phyloP scores from a whole-genome alignment of 2,888 invertebrate species.

The Nemotelus nigrinus region DNA sequence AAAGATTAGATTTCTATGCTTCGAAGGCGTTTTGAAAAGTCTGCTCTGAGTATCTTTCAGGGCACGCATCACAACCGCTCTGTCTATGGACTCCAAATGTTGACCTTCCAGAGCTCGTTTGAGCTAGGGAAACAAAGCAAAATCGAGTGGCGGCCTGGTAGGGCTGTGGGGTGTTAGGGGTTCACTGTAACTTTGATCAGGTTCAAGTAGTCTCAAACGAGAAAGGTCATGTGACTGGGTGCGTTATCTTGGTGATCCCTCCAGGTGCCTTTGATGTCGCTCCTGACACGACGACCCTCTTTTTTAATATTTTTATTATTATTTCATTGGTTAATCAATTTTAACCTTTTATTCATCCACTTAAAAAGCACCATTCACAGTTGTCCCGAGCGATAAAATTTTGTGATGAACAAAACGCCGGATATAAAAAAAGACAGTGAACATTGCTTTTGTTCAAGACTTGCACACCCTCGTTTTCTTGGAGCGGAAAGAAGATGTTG shows the following conservation, averaged over 20 bases:
- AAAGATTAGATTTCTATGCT: background rate
- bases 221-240: background rate
- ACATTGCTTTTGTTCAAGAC: background rate
- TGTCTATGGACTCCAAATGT: background rate
- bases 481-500: background rate
- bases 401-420: background rate
- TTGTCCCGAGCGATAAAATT: background rate
- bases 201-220: background rate
- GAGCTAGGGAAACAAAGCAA: background rate
- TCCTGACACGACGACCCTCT: background rate
- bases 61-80: background rate
- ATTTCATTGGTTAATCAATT: background rate
- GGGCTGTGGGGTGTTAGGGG: background rate
- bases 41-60: background rate
- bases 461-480: background rate
- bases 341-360: too few relatives aligned
- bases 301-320: background rate
- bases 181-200: background rate
- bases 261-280: background rate
- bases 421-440: background rate
- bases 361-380: background rate
- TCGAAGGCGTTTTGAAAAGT: background rate
- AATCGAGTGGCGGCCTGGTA: background rate
- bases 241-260: background rate
- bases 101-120: background rate